Evolutionary conservation across 2,113 vertebrate species (phyloP).

Genomic region (Podocnemis expansa): DNA sequence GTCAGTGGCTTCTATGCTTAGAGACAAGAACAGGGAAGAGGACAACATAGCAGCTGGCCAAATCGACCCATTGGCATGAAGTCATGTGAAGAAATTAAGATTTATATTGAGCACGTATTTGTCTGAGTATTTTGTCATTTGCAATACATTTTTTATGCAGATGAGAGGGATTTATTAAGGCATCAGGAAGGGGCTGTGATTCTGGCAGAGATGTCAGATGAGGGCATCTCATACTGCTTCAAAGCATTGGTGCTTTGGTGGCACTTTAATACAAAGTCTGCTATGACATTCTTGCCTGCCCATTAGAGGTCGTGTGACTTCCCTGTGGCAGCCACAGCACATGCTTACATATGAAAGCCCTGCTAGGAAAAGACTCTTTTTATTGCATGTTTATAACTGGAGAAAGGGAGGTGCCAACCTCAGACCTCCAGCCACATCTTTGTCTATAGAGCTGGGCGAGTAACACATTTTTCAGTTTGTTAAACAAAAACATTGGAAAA

Average conservation of each 20-base stretch:
- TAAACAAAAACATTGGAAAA: background rate
- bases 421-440: background rate
- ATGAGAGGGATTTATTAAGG: background rate
- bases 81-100: background rate
- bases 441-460: background rate
- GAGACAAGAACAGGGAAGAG: background rate
- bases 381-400: background rate
- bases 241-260: background rate
- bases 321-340: background rate
- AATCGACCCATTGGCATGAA: background rate
- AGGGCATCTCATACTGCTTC: background rate
- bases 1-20: background rate
- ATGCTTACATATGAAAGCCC: background rate
- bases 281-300: background rate
- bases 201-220: background rate
- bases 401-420: background rate
- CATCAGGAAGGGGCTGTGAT: background rate
- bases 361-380: background rate
- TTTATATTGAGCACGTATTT: background rate
- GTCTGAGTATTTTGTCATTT: background rate
- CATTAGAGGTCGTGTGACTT: background rate
- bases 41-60: background rate
- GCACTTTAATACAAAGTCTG: background rate
- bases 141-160: background rate
- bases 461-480: background rate